Conservation (phyloP, 2,113 vertebrate genomes). For the Ancistrus triradiatus region DNA sequence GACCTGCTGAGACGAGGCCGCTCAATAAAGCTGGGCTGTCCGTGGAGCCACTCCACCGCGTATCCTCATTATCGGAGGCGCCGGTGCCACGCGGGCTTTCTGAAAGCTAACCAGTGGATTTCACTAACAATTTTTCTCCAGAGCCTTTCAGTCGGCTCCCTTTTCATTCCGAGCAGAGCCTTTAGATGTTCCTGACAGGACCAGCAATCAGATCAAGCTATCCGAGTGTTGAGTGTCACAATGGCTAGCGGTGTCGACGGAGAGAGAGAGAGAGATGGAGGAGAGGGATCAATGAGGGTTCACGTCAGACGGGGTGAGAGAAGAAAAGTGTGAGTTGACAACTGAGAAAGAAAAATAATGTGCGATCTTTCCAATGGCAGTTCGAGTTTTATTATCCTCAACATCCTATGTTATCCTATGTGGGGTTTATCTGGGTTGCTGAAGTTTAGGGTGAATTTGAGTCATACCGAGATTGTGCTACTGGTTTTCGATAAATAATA, state of each 20-base stretch:
- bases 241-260: background rate
- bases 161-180: conserved; percentile 1
- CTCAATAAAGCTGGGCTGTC: conserved; percentile 8
- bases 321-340: background rate
- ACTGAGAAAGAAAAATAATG: background rate
- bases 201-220: conserved; percentile 11
- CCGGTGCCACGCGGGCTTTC: background rate
- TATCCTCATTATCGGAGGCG: conserved; percentile 30
- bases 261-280: conserved; percentile 13
- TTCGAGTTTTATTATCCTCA: too few species aligned
- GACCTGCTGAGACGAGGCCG: conserved; percentile 15
- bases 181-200: conserved; percentile 14
- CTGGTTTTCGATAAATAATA: too few species aligned
- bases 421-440: too few species aligned
- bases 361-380: too few species aligned
- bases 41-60: conserved; percentile 13
- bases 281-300: conserved; percentile 13
- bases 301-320: background rate
- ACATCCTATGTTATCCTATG: too few species aligned
- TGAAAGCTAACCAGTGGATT: background rate
- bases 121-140: background rate
- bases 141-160: conserved; percentile 3
- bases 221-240: conserved; percentile 5
- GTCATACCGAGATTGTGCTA: too few species aligned
- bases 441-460: too few species aligned